Evolutionary conservation across 2,113 vertebrate genomes (phyloP), one percentile per base, ranked within the genome.

Genomic region (Hypomesus transpacificus): DNA sequence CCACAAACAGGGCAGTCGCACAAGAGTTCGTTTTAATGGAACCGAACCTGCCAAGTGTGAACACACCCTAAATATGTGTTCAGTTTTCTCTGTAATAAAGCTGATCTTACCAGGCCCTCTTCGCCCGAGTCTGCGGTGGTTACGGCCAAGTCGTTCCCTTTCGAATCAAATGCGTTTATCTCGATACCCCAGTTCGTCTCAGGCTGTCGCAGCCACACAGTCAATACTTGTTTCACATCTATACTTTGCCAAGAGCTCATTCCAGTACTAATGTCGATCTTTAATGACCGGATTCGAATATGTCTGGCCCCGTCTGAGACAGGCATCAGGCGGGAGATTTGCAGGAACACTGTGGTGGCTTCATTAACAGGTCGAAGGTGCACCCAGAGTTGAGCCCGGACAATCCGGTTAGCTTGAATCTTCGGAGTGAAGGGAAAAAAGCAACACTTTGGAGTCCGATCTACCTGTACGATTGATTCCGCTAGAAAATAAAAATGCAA

Each of bases 171-270:
- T 75, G 97, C 97, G 87, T 97, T 98, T 76, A 99, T 98, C 92
- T 98, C 94, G 85, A 98, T 97, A 83, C 97, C 97, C 94, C 96
- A 93, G 93, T 97, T 98, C 87, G 95, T 96, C 92, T 98, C 96
- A 34, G 96, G 97, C 89, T 98, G 96, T 92, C 95, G 95, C 89
- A 99, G 93, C 96, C 96, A 98, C 83, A 96, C 96, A 60, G 92
- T 92, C 87, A 99, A 69, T 82, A 98, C 95, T 83, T 96, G 94
- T 86, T 98, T 99, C 87, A 98, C 96, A 80, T 99, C 97, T 74
- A 99, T 96, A 68, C 96, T 98, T 82, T 98, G 96, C 97, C 97
- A 99, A 70, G 95, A 96, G 77, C 93, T 93, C 82, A 91, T 86
- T 73, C 96, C 96, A 71, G 96, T 92, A 71, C 88, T 95, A 89